Evolutionary conservation across 2,113 vertebrate genomes (phyloP), one percentile per base, ranked within the genome.

Genomic region (Cyanocitta stelleri): DNA sequence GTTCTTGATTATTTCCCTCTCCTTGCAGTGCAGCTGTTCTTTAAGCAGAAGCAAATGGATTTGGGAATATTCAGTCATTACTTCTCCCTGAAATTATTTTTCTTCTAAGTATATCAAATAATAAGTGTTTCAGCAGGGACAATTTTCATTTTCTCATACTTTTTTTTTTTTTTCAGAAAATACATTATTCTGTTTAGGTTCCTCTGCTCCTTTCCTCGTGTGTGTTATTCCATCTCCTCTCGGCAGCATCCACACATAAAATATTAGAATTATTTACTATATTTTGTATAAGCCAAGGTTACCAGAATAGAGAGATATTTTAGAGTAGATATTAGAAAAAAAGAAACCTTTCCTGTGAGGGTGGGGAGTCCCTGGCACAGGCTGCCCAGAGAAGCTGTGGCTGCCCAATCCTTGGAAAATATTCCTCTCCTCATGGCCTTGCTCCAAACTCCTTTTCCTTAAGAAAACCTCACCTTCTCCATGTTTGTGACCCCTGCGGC

Each of bases 1-100:
- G 17, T 69, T 92, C 64, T 63, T 52, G 49, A 56, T 87, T 94
- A 52, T 93, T 63, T 86, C 77, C 48, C 73, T 92, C 10, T 48
- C 20, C 66, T 92, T 84, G 61, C 41, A 43, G 5, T 48, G 35
- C 81, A 96, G 89, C 77, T 85, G 86, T 81, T 95, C 64, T 54
- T 81, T 68, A 19, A 85, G 84, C 64, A 94, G 77, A 55, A 95
- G 44, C 68, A 77, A 89, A 91, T 74, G 80, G 80, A 75, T 89
- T 90, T 87, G 93, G 94, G 91, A 95, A 81, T 92, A 92, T 89
- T 92, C 68, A 92, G 52, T 74, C 80, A 64, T 84, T 89, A 56
- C 27, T 67, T 83, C 43, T 84, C 33, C 76, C 48, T 56, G 72
- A 93, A 92, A 95, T 84, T 87, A 84, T 81, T 93, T 93, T 90